Percentiles rank a stretch among this genome's conserved stretches.
Evolutionary conservation across 2,888 invertebrate species (phyloP).

Genomic region (Aleiodes leptofemur): DNA sequence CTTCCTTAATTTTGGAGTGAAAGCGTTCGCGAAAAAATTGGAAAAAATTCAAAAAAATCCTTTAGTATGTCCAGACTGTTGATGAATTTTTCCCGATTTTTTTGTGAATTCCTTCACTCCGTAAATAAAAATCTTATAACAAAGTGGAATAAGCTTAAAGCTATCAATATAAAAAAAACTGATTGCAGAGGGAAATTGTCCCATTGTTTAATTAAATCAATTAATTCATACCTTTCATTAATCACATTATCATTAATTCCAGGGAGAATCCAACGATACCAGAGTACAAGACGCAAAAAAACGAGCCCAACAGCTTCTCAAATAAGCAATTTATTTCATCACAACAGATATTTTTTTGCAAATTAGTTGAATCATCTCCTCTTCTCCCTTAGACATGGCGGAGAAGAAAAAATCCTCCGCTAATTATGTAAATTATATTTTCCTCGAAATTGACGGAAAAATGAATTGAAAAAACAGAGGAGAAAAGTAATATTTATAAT

Average conservation of each 20-base stretch:
- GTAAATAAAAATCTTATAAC: too few relatives aligned
- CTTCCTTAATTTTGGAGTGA: too few relatives aligned
- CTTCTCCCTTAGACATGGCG: neutral
- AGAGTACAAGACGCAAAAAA: constrained; percentile 82
- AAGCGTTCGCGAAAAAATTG: too few relatives aligned
- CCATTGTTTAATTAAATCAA: too few relatives aligned
- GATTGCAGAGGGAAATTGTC: too few relatives aligned
- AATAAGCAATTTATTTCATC: constrained; percentile 65
- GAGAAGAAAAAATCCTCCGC: neutral
- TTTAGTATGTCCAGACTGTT: too few relatives aligned
- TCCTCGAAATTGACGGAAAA: neutral
- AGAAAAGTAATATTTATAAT: too few relatives aligned
- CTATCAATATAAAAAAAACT: too few relatives aligned
- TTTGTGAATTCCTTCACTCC: too few relatives aligned
- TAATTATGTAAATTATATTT: constrained; percentile 1
- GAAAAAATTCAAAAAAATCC: too few relatives aligned
- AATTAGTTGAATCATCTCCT: constrained; percentile 8
- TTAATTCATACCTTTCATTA: neutral
- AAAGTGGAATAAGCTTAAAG: too few relatives aligned
- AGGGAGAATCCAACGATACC: constrained; percentile 79
- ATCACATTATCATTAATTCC: constrained; percentile 44
- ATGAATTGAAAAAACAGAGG: neutral
- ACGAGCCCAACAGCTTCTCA: constrained; percentile 80
- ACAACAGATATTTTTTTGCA: constrained; percentile 21
- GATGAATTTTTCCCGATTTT: too few relatives aligned